Evolutionary conservation across 2,797 vertebrate genomes (phyloP).

Genomic region (Ceyx erithaca): DNA sequence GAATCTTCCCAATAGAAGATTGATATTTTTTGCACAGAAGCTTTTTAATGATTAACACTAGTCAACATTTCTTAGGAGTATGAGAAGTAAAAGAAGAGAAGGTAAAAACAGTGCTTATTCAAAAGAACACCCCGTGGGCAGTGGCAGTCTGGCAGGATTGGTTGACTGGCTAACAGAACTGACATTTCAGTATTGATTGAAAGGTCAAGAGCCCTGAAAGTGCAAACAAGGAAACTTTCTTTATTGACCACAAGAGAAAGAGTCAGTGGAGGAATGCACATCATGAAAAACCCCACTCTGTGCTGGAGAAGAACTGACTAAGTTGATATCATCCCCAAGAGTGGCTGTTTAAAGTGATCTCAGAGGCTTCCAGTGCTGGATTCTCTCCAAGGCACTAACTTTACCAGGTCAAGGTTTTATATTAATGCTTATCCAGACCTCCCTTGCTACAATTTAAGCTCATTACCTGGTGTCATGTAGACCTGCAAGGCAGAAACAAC

Average conservation of each 20-base stretch:
- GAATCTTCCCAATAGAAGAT: neutral
- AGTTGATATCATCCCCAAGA: rapidly evolving
- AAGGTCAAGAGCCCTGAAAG: neutral
- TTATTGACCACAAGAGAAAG: neutral
- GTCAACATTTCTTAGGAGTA: neutral
- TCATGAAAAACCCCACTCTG: neutral
- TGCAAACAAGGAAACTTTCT: neutral
- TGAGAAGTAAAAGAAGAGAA: neutral
- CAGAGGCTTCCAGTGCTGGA: neutral
- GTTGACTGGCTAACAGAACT: neutral
- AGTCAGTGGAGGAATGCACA: neutral
- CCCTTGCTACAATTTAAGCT: neutral
- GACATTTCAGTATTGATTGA: neutral
- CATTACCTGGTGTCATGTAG: neutral
- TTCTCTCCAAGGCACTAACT: neutral
- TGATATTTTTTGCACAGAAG: neutral
- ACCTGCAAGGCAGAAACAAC: neutral
- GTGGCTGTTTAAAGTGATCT: neutral
- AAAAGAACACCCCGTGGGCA: neutral
- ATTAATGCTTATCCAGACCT: neutral
- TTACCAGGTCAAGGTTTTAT: neutral
- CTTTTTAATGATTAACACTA: neutral
- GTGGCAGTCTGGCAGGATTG: neutral
- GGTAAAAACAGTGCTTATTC: neutral
- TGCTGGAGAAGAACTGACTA: neutral